Percentiles rank a stretch among this genome's conserved stretches.
These are phyloP conservation scores for Luehdorfia chinensis DNA, from an alignment of 1,140 invertebrate genomes.

Conservation along the genomic window DNA sequence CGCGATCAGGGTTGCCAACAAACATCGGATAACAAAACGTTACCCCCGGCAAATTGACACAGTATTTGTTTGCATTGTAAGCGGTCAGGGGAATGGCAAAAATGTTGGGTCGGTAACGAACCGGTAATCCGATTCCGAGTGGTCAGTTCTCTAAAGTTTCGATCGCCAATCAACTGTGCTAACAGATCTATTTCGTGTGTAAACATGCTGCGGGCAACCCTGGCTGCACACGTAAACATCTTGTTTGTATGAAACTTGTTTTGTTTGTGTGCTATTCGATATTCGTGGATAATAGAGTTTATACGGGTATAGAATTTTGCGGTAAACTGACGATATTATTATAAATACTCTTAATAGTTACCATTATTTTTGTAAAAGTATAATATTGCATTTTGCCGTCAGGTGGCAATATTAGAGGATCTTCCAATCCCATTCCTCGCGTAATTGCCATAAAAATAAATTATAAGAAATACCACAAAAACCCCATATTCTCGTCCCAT, in stretches of 20 bases:
- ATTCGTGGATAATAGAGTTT: constrained; percentile 4
- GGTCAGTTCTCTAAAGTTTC: constrained; percentile 70
- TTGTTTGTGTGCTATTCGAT: constrained; percentile 9
- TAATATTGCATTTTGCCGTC: too few species aligned
- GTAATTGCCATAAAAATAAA: too few species aligned
- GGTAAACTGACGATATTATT: not conserved
- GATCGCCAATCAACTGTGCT: constrained; percentile 69
- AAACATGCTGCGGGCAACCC: constrained; percentile 49
- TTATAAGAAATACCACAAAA: too few species aligned
- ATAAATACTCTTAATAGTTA: too few species aligned
- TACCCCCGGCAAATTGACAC: constrained; percentile 32
- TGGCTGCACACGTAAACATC: constrained; percentile 9
- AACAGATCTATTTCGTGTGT: constrained; percentile 69
- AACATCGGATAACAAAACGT: constrained; percentile 35
- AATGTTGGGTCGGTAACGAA: constrained; percentile 65
- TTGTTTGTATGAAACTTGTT: constrained; percentile 15
- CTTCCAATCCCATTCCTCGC: too few species aligned
- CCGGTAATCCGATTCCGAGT: constrained; percentile 66
- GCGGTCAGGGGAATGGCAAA: constrained; percentile 68
- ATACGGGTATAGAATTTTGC: not conserved
- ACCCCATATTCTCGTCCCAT: too few species aligned
- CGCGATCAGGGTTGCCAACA: constrained; percentile 24
- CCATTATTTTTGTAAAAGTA: too few species aligned
- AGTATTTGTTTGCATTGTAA: constrained; percentile 58
- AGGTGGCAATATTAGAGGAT: too few species aligned